Conservation (phyloP, 2,888 invertebrate species). For the Drosophila kambysellisi region DNA sequence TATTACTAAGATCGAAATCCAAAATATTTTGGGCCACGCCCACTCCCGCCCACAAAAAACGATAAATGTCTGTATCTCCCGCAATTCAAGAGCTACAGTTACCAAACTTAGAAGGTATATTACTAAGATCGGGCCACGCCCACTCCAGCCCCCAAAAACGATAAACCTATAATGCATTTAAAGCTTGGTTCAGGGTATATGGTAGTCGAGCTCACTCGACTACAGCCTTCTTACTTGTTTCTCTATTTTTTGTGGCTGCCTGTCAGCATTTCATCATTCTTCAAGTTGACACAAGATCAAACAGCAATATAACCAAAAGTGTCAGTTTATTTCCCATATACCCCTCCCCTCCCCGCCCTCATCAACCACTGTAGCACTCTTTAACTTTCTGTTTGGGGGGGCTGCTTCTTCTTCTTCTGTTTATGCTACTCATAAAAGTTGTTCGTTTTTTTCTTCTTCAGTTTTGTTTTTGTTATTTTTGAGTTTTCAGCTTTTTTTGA, state of each 20-base stretch:
- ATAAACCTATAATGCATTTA: too few relatives aligned
- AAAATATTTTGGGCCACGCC: too few relatives aligned
- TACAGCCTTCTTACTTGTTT: too few relatives aligned
- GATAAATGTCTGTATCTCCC: too few relatives aligned
- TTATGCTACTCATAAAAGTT: slow-evolving; percentile 59
- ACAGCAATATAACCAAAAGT: slow-evolving; percentile 54
- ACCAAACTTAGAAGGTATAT: too few relatives aligned
- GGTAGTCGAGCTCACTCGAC: too few relatives aligned
- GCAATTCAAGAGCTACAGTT: too few relatives aligned
- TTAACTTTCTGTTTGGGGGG: slow-evolving; percentile 15
- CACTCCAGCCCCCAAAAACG: too few relatives aligned
- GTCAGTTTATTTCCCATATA: slow-evolving; percentile 52
- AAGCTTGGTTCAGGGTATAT: too few relatives aligned
- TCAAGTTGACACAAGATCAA: slow-evolving; percentile 69
- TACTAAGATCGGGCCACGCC: too few relatives aligned
- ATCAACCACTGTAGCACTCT: background rate
- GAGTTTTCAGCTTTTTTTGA: slow-evolving; percentile 41
- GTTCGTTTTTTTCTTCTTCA: slow-evolving; percentile 19
- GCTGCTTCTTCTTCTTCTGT: slow-evolving; percentile 50
- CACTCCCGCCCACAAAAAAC: too few relatives aligned
- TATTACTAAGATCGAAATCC: too few relatives aligned
- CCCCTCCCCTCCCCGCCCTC: background rate
- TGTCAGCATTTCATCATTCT: slow-evolving; percentile 64
- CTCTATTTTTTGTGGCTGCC: slow-evolving; percentile 18
- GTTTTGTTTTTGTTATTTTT: slow-evolving; percentile 23